These are phyloP conservation scores for Coenonympha glycerion DNA, from an alignment of 2,888 invertebrate genomes.

Conservation along the genomic window DNA sequence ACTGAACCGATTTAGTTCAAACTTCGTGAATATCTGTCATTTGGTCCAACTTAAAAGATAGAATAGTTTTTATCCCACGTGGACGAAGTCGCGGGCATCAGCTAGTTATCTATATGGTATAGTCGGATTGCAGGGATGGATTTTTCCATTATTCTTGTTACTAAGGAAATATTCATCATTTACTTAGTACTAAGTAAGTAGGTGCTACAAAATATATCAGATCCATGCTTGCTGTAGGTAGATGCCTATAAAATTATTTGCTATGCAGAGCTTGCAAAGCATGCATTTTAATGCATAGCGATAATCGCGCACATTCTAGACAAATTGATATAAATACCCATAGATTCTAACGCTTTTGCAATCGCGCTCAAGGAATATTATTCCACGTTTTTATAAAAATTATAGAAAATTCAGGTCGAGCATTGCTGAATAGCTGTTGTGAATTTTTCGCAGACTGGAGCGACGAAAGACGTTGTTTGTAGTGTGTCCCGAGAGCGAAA, in stretches of 20 bases:
- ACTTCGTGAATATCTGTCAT: too few species aligned
- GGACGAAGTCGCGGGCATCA: too few species aligned
- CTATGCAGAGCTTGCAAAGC: slow-evolving; percentile 39
- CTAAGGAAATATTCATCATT: neutral
- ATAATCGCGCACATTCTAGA: slow-evolving; percentile 34
- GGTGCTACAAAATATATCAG: neutral
- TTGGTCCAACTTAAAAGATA: too few species aligned
- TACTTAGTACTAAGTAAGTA: neutral
- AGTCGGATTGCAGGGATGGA: too few species aligned
- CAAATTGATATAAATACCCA: slow-evolving; percentile 35
- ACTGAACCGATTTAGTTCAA: too few species aligned
- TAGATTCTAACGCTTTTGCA: slow-evolving; percentile 20
- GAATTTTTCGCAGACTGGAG: too few species aligned
- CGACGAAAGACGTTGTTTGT: too few species aligned
- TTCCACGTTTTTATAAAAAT: neutral
- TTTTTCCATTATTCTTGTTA: neutral
- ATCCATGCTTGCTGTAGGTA: slow-evolving; percentile 7
- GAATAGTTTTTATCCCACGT: too few species aligned
- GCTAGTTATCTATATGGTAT: too few species aligned
- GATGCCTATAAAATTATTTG: slow-evolving; percentile 30
- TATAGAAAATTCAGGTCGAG: too few species aligned
- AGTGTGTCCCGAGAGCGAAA: too few species aligned
- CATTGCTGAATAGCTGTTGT: too few species aligned
- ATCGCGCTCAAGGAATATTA: slow-evolving; percentile 1
- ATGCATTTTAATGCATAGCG: slow-evolving; percentile 36